phyloP scores from a whole-genome alignment of 2,888 invertebrate species.

The Ichneumon xanthorius region DNA sequence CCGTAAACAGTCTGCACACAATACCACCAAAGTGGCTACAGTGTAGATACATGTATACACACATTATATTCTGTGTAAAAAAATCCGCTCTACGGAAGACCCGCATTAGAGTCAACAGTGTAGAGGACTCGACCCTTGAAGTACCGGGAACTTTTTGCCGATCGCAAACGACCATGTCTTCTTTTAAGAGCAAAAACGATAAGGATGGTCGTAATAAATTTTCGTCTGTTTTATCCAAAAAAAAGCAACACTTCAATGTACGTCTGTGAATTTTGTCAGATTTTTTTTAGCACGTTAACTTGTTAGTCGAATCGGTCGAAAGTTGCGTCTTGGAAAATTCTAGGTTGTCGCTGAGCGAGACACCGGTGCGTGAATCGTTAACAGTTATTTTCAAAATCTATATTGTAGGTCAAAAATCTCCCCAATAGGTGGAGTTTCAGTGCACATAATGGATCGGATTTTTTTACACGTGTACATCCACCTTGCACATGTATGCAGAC shows the following conservation, averaged over 20 bases:
- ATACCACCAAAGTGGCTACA: not conserved
- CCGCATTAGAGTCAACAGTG: not conserved
- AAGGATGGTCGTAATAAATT: no score
- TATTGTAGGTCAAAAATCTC: not conserved
- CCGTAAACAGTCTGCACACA: slow-evolving; percentile 1
- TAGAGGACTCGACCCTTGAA: not conserved
- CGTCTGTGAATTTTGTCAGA: no score
- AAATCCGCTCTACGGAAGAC: not conserved
- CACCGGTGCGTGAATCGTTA: not conserved
- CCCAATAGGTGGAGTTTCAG: not conserved
- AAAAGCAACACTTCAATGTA: no score
- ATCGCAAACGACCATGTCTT: no score
- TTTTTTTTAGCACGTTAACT: no score
- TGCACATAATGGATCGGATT: not conserved
- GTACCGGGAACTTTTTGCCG: no score
- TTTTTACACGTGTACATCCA: not conserved
- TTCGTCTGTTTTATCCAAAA: no score
- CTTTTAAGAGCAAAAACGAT: no score
- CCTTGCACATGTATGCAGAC: not conserved
- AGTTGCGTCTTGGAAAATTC: no score
- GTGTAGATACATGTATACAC: not conserved
- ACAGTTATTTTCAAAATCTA: not conserved
- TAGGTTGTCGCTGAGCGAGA: no score
- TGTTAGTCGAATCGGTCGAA: no score
- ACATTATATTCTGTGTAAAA: not conserved